These are phyloP conservation scores for Papilio polytes DNA, from an alignment of 1,140 invertebrate species.

Conservation along the genomic window DNA sequence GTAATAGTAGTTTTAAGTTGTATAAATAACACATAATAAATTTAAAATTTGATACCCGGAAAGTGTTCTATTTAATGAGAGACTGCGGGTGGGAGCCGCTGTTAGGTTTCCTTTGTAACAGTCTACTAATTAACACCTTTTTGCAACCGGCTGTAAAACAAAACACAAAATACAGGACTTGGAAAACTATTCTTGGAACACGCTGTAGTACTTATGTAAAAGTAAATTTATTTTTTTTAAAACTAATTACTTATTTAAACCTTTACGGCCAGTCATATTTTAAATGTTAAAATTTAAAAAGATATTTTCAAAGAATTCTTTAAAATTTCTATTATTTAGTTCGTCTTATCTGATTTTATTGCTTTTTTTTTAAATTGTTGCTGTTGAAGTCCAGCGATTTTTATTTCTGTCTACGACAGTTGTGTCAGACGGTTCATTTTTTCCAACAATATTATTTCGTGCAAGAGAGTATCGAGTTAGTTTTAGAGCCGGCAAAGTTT, in stretches of 20 bases:
- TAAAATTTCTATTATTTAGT: too few relatives aligned
- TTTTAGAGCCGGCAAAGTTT: constrained; percentile 8
- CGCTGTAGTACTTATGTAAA: background rate
- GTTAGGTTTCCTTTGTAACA: constrained; percentile 16
- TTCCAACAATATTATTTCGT: constrained; percentile 1
- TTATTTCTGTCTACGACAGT: background rate
- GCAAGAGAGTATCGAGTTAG: constrained; percentile 9
- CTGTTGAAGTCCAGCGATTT: background rate
- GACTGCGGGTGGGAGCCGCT: background rate
- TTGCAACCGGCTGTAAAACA: constrained; percentile 9
- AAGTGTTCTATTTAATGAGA: background rate
- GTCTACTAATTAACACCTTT: constrained; percentile 19
- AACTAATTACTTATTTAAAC: background rate
- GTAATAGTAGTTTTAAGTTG: too few relatives aligned
- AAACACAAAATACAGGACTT: background rate
- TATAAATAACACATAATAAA: too few relatives aligned
- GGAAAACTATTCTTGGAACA: background rate
- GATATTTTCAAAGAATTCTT: too few relatives aligned
- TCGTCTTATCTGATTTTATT: too few relatives aligned
- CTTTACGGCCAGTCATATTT: background rate
- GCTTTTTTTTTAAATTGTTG: too few relatives aligned
- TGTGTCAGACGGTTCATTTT: background rate
- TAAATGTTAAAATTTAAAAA: too few relatives aligned
- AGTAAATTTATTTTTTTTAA: background rate
- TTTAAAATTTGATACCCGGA: too few relatives aligned